Evolutionary conservation across 2,797 vertebrate genomes (phyloP), one percentile per base, ranked within the genome.

Genomic region (Molossus alvarezi): DNA sequence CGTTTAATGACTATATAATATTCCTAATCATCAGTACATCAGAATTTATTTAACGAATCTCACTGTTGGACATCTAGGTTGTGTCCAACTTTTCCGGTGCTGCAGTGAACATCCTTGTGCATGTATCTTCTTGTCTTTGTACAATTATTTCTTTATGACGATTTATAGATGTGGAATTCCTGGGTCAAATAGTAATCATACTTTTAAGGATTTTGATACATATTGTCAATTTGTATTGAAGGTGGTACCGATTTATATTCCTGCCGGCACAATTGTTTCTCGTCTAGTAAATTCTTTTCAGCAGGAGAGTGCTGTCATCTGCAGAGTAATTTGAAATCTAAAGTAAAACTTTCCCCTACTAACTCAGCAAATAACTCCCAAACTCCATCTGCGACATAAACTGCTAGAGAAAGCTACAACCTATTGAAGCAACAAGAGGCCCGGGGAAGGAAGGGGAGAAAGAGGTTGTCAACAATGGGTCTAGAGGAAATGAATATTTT

Each of bases 351-450:
- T 21, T 37, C 37, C 33, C 27, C 29, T 84, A 57, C 62, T 58
- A 94, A 92, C 37, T 97, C 21, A 86, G 75, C 7, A 93, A 91
- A 20, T 89, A 73, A 11, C 9, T 87, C 41, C 57, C 60, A 80
- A 23, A 15, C 12, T 93, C 64, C 57, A 14, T 81, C 81, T 29
- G 29, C 11, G 27, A 60, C 20, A 25, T 71, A 69, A 65, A 86
- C 77, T 51, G 53, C 71, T 64, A 58, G 71, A 51, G n/a, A 84
- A 55, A 65, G 18, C 21, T 29, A n/a, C 53, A 27, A 62, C 14
- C 6, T 45, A 17, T 29, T 81, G 73, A 79, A 75, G 5, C 20
- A 89, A 57, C 17, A 21, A n/a, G 58, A 71, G 41, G 10, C 53
- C n/a, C 2, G 12, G 85, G 10, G 33, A 55, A 71, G 41, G 37